Conservation (phyloP, 2,888 invertebrate species). For the Lithophane semibrunnea region DNA sequence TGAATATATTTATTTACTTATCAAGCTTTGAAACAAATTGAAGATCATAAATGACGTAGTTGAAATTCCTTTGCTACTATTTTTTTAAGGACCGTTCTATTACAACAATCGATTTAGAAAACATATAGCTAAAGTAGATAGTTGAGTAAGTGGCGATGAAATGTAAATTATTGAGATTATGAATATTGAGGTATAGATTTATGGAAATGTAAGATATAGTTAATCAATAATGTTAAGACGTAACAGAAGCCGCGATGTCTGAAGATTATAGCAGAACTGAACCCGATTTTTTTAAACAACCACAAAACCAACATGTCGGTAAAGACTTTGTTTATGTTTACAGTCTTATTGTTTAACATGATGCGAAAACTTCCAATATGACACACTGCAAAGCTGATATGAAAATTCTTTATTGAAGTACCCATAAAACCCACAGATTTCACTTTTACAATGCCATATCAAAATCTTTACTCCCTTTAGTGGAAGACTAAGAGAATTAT, state of each 20-base stretch:
- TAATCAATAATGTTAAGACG: too few species aligned
- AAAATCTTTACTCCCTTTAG: constrained; percentile 13
- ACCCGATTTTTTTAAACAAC: too few species aligned
- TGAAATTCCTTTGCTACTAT: too few species aligned
- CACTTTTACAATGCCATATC: neutral
- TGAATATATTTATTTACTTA: too few species aligned
- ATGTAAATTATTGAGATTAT: neutral
- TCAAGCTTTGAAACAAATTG: too few species aligned
- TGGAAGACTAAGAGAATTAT: too few species aligned
- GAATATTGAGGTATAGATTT: neutral
- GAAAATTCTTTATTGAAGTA: constrained; percentile 5
- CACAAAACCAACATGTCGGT: neutral
- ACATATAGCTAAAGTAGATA: too few species aligned
- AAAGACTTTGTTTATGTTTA: neutral
- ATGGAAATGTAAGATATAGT: neutral
- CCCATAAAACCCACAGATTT: neutral
- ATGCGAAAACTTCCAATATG: constrained; percentile 6
- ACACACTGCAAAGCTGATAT: neutral
- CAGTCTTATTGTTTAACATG: neutral
- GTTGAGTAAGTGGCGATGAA: too few species aligned
- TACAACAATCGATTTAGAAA: too few species aligned
- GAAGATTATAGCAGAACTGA: neutral
- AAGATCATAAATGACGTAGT: too few species aligned
- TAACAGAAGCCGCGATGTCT: neutral
- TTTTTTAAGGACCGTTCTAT: too few species aligned